Conservation (phyloP, 2,113 vertebrate species). For the Gnathonemus echidnorhynchus region DNA sequence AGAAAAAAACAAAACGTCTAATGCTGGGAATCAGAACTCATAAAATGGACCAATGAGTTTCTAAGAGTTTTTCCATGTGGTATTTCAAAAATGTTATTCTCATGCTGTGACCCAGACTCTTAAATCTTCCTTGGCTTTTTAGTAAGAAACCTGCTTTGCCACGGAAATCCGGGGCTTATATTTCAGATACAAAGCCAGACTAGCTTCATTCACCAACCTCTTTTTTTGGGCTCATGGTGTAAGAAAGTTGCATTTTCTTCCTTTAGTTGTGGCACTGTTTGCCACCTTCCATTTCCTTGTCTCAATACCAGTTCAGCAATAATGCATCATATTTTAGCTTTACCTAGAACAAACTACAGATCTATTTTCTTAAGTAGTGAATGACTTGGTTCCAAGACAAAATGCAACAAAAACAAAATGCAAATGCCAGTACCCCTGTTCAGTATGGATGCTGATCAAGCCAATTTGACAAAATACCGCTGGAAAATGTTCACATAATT, state of each 20-base stretch:
- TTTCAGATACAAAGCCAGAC: background rate
- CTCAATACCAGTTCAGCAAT: background rate
- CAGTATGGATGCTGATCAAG: background rate
- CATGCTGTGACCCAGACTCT: background rate
- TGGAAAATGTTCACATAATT: background rate
- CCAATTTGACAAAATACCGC: background rate
- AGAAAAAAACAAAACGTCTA: background rate
- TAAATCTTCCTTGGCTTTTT: background rate
- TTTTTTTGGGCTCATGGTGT: background rate
- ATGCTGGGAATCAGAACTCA: background rate
- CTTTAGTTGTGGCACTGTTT: background rate
- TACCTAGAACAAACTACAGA: background rate
- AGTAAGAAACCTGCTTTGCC: background rate
- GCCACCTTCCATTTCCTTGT: too few relatives aligned
- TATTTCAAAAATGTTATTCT: background rate
- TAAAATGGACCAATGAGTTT: background rate
- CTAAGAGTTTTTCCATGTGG: background rate
- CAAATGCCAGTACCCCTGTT: background rate
- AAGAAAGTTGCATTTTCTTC: background rate
- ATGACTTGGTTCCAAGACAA: background rate
- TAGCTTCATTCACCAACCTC: background rate
- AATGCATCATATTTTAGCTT: background rate
- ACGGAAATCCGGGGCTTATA: background rate
- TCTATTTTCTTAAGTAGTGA: background rate
- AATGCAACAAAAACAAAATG: background rate